Conservation (phyloP, 2,888 invertebrate species). For the Volucella zonaria region DNA sequence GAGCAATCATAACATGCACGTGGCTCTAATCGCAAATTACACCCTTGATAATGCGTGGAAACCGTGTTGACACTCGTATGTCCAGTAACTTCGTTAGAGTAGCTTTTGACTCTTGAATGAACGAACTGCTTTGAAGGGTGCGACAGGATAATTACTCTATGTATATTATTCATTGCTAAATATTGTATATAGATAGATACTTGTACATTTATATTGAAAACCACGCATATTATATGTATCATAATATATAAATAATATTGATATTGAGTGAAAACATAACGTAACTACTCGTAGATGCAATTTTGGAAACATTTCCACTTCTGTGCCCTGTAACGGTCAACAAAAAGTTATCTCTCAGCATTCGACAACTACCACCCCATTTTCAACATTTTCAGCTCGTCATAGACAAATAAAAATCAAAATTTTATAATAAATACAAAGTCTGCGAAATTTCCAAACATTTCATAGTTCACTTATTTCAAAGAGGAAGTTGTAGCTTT, state of each 20-base stretch:
- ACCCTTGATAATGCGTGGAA: conserved; percentile 35
- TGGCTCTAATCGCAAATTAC: conserved; percentile 68
- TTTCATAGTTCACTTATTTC: conserved; percentile 2
- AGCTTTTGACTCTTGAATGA: conserved; percentile 55
- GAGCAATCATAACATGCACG: conserved; percentile 59
- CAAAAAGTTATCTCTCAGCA: no score
- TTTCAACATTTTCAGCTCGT: background rate
- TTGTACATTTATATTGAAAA: no score
- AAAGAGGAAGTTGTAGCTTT: background rate
- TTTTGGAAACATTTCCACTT: no score
- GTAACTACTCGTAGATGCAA: no score
- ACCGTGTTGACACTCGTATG: conserved; percentile 32
- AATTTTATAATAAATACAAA: background rate
- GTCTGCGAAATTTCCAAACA: background rate
- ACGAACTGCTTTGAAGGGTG: background rate
- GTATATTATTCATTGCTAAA: conserved; percentile 60
- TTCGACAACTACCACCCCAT: no score
- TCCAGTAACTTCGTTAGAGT: conserved; percentile 14
- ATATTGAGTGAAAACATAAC: no score
- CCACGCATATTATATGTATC: no score
- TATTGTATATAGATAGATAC: conserved; percentile 6
- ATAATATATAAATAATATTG: no score
- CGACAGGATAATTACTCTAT: conserved; percentile 35
- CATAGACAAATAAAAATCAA: conserved; percentile 5
- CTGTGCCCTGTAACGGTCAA: no score